Evolutionary conservation across 1,140 invertebrate species (phyloP).

Genomic region (Aphelenchoides fujianensis): DNA sequence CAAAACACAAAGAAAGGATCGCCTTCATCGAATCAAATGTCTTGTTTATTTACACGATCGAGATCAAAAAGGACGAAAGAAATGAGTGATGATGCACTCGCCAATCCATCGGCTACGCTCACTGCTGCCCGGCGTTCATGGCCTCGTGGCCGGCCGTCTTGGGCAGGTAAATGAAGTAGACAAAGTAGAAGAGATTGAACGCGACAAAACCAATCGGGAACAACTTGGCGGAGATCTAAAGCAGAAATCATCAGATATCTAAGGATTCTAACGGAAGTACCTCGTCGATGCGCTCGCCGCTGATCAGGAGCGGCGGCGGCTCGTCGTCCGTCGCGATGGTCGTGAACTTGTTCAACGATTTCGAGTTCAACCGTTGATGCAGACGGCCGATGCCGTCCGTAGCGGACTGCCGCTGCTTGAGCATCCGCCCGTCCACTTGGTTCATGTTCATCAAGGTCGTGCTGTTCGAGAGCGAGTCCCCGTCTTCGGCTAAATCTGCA

Average conservation of each 20-base stretch:
- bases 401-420: conserved; percentile 10
- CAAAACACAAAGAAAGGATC: no score
- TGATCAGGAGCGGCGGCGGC: conserved; percentile 33
- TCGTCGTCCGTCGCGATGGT: conserved; percentile 7
- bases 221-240: conserved; percentile 59
- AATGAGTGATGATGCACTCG: no score
- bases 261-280: conserved; percentile 29
- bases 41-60: no score
- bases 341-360: not conserved
- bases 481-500: conserved; percentile 23
- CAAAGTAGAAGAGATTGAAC: conserved; percentile 62
- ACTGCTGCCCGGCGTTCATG: no score
- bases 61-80: no score
- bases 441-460: conserved; percentile 3
- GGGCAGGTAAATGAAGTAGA: conserved; percentile 58
- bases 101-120: no score
- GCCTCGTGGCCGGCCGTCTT: conserved; percentile 22
- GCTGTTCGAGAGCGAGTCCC: not conserved
- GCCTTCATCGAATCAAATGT: no score
- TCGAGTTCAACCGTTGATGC: conserved; percentile 15
- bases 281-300: conserved; percentile 59
- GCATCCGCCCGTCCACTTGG: not conserved
- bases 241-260: conserved; percentile 18
- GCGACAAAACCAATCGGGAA: conserved; percentile 58
- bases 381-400: not conserved